Conservation (phyloP, 2,888 invertebrate species). For the Chrysodeixis includens region DNA sequence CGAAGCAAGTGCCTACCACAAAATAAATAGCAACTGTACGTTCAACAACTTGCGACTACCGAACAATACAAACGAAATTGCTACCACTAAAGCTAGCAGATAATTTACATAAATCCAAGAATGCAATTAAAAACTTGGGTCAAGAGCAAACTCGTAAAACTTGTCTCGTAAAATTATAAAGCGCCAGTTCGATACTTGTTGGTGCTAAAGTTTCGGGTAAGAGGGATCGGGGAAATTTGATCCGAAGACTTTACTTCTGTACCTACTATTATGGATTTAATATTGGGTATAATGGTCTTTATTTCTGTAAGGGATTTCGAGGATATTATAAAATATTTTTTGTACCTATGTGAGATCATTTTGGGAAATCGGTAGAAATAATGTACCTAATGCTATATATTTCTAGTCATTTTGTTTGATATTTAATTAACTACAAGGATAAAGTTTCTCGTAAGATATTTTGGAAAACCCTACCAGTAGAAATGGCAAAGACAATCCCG, state of each 20-base stretch:
- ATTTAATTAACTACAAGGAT: too few relatives aligned
- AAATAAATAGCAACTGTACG: neutral
- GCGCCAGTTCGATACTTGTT: slow-evolving; percentile 16
- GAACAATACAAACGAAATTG: neutral
- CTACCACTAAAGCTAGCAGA: neutral
- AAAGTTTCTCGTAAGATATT: too few relatives aligned
- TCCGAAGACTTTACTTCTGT: slow-evolving; percentile 6
- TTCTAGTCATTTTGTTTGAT: too few relatives aligned
- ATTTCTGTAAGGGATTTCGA: neutral
- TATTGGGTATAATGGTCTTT: neutral
- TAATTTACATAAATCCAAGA: slow-evolving; percentile 6
- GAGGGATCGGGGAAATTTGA: slow-evolving; percentile 14
- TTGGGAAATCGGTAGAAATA: neutral
- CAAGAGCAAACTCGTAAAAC: slow-evolving; percentile 24
- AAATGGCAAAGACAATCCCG: too few relatives aligned
- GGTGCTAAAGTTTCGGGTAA: slow-evolving; percentile 8
- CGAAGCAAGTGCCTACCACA: neutral
- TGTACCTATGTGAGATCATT: neutral
- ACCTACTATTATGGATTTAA: slow-evolving; percentile 4
- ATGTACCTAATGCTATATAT: too few relatives aligned
- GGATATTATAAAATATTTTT: neutral
- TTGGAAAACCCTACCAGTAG: too few relatives aligned
- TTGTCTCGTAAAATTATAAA: slow-evolving; percentile 21
- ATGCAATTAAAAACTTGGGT: slow-evolving; percentile 23
- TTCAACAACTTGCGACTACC: neutral